These are phyloP conservation scores for Thryonomys swinderianus DNA, from an alignment of 2,113 vertebrate species.

Conservation along the genomic window DNA sequence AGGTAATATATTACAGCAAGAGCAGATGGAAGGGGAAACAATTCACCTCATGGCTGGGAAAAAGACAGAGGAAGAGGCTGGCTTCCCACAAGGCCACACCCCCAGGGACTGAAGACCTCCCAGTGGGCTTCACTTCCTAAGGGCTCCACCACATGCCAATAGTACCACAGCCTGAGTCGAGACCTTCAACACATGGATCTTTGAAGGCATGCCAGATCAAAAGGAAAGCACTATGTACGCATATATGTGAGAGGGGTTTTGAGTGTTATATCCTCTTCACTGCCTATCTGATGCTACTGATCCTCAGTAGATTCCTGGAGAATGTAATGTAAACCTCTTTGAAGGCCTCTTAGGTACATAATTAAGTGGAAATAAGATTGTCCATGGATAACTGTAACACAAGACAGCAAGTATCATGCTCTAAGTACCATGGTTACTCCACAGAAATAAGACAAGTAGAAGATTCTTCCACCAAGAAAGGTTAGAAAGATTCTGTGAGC, in stretches of 20 bases:
- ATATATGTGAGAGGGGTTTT: too few species aligned
- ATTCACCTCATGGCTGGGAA: not conserved
- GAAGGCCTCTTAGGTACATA: accelerated
- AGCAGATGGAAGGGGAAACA: not conserved
- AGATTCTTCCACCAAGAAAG: not conserved
- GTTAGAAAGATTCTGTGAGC: accelerated
- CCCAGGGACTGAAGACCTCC: not conserved
- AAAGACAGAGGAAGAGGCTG: not conserved
- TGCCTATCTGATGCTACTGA: not conserved
- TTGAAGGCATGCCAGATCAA: not conserved
- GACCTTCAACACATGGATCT: not conserved
- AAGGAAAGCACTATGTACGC: too few species aligned
- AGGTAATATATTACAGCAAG: not conserved
- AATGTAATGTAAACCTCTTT: not conserved
- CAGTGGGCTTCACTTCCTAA: not conserved
- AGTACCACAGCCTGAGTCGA: not conserved
- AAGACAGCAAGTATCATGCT: not conserved
- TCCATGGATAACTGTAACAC: not conserved
- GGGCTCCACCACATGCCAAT: not conserved
- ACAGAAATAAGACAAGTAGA: not conserved
- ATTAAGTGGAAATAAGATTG: not conserved
- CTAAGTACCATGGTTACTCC: too few species aligned
- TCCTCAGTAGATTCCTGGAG: not conserved
- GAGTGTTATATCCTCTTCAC: not conserved
- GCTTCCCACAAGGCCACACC: not conserved